Conservation (phyloP, 2,888 invertebrate genomes). For the Carterocephalus palaemon region DNA sequence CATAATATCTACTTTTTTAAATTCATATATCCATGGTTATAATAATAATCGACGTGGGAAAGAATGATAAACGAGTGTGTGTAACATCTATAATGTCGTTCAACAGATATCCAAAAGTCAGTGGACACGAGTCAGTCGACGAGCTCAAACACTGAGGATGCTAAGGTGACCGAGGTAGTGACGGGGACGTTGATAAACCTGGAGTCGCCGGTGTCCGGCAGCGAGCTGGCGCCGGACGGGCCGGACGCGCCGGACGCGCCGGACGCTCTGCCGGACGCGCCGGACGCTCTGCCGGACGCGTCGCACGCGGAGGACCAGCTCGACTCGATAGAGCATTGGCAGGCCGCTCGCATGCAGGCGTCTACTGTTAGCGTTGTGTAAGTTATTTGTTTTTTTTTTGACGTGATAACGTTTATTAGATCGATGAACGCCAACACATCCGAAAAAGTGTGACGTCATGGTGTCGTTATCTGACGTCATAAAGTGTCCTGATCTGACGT, state of each 20-base stretch:
- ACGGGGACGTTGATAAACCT: constrained; percentile 67
- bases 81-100: too few relatives aligned
- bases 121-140: constrained; percentile 67
- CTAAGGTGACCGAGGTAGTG: constrained; percentile 58
- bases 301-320: constrained; percentile 56
- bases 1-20: too few relatives aligned
- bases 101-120: constrained; percentile 58
- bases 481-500: neutral
- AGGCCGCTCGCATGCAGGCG: constrained; percentile 55
- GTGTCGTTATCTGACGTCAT: too few relatives aligned
- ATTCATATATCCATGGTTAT: too few relatives aligned
- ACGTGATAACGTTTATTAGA: neutral
- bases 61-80: too few relatives aligned
- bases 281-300: constrained; percentile 34
- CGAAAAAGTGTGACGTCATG: neutral
- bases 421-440: too few relatives aligned
- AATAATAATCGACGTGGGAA: too few relatives aligned
- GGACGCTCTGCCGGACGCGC: constrained; percentile 33
- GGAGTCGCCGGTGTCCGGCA: constrained; percentile 60
- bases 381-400: constrained; percentile 35
- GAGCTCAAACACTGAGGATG: constrained; percentile 61
- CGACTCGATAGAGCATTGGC: constrained; percentile 71
- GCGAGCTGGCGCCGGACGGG: constrained; percentile 37
- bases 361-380: constrained; percentile 62
- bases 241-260: constrained; percentile 34